These are phyloP conservation scores for Macrochelys suwanniensis DNA, from an alignment of 2,797 vertebrate genomes.

Conservation along the genomic window DNA sequence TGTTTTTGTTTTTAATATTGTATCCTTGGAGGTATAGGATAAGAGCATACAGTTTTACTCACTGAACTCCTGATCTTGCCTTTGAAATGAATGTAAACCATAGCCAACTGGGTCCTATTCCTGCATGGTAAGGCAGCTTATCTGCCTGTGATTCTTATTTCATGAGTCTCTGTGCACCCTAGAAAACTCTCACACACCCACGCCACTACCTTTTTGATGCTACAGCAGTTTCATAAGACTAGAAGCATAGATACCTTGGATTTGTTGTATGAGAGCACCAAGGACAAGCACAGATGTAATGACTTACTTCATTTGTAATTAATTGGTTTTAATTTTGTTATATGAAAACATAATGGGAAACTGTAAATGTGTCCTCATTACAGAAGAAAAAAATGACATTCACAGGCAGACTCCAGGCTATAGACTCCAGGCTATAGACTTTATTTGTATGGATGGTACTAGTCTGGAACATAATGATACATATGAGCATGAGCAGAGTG, in stretches of 20 bases:
- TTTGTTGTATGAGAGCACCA: background rate
- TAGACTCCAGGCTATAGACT: background rate
- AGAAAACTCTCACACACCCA: background rate
- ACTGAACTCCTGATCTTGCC: background rate
- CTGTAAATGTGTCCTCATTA: background rate
- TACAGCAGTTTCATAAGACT: background rate
- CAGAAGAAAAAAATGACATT: background rate
- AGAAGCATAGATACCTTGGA: background rate
- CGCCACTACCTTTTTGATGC: background rate
- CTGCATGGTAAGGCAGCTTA: background rate
- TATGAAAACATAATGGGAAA: background rate
- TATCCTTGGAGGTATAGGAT: background rate
- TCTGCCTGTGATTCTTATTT: background rate
- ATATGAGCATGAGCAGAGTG: background rate
- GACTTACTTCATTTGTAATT: background rate
- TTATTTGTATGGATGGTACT: background rate
- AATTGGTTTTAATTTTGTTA: background rate
- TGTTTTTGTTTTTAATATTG: too few species aligned
- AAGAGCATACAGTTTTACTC: background rate
- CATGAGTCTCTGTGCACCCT: too few species aligned
- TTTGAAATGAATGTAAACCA: background rate
- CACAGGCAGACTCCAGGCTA: too few species aligned
- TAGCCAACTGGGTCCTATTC: rapidly evolving
- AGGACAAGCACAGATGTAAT: background rate
- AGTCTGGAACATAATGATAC: background rate